Evolutionary conservation across 2,888 invertebrate species (phyloP).

Genomic region (Micoletzkya japonica): DNA sequence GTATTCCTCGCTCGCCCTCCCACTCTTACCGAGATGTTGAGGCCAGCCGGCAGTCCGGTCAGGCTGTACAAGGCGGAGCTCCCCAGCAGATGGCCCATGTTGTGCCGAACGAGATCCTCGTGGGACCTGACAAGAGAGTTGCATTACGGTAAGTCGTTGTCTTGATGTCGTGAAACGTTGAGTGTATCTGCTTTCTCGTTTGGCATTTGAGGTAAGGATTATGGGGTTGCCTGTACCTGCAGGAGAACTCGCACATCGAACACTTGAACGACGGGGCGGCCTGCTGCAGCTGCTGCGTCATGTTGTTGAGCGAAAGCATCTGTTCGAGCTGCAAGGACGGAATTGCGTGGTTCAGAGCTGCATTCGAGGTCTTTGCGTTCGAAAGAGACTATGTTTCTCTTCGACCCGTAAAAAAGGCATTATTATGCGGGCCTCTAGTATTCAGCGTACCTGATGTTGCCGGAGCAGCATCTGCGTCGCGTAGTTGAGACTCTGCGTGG

Average conservation of each 20-base stretch:
- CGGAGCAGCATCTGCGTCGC: slow-evolving; percentile 42
- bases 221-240: slow-evolving; percentile 15
- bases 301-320: neutral
- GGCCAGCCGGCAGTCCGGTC: neutral
- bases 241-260: slow-evolving; percentile 41
- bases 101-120: slow-evolving; percentile 55
- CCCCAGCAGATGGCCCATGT: slow-evolving; percentile 45
- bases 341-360: slow-evolving; percentile 30
- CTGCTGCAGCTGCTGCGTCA: slow-evolving; percentile 18
- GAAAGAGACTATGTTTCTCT: neutral
- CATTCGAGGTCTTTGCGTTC: slow-evolving; percentile 30
- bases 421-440: neutral
- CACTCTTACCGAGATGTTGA: slow-evolving; percentile 13
- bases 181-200: neutral
- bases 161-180: slow-evolving; percentile 30
- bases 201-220: neutral
- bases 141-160: neutral
- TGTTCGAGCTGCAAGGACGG: slow-evolving; percentile 20
- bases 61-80: slow-evolving; percentile 4
- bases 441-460: slow-evolving; percentile 36
- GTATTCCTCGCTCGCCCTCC: neutral
- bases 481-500: slow-evolving; percentile 39
- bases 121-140: slow-evolving; percentile 21
- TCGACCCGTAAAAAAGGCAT: neutral
- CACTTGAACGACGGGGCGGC: slow-evolving; percentile 38